Conservation (phyloP, 2,113 vertebrate genomes). For the Perca schrenkii region DNA sequence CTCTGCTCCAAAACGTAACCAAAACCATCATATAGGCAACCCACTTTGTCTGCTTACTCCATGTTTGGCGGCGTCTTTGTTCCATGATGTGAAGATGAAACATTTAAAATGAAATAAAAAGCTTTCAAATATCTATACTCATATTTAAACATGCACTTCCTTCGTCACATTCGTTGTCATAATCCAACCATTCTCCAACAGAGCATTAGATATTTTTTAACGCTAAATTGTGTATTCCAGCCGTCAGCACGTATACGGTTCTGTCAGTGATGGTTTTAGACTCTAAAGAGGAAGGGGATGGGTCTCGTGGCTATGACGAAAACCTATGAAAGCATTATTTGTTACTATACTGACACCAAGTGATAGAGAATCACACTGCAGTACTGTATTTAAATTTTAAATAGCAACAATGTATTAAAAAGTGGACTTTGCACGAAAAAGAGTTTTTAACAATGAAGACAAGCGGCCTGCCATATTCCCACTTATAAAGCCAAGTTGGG, state of each 20-base stretch:
- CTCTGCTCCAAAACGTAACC: slow-evolving; percentile 49
- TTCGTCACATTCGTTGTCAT: not conserved
- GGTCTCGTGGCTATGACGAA: not conserved
- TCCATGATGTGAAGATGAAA: slow-evolving; percentile 50
- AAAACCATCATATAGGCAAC: slow-evolving; percentile 15
- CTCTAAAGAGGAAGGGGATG: slow-evolving; percentile 11
- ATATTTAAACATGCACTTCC: rapidly evolving
- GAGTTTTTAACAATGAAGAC: not conserved
- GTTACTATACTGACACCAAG: slow-evolving; percentile 66
- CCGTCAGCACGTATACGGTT: not conserved
- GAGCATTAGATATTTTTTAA: rapidly evolving
- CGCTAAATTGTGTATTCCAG: not conserved
- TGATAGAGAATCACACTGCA: slow-evolving; percentile 42
- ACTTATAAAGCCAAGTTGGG: not conserved
- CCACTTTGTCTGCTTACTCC: slow-evolving; percentile 32
- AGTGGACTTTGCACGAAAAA: rapidly evolving
- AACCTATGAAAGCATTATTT: not conserved
- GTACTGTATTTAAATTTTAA: not conserved
- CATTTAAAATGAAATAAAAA: not conserved
- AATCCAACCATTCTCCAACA: not conserved
- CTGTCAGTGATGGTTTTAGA: not conserved
- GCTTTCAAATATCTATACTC: not conserved
- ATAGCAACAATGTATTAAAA: too few relatives aligned
- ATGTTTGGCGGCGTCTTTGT: slow-evolving; percentile 48
- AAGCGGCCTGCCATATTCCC: rapidly evolving